phyloP scores from a whole-genome alignment of 2,888 invertebrate species.

The Dastarcus helophoroides region DNA sequence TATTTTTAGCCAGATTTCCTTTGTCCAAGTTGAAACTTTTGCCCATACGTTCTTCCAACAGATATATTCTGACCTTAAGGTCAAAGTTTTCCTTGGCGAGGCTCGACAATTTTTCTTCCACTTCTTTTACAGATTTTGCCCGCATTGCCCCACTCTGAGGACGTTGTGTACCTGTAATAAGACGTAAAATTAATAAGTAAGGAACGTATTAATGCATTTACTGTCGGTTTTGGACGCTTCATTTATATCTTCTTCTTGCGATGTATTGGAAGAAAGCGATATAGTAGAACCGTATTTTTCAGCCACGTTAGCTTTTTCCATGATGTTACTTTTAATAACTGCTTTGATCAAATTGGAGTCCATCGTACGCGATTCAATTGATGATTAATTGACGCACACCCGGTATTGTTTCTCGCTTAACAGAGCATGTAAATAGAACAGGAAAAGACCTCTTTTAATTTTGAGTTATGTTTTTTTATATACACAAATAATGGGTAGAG shows the following conservation, averaged over 20 bases:
- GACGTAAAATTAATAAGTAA: conserved; percentile 4
- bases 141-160: conserved; percentile 27
- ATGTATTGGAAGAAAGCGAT: conserved; percentile 8
- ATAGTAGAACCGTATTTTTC: conserved; percentile 10
- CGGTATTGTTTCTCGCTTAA: too few relatives aligned
- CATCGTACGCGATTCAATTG: conserved; percentile 17
- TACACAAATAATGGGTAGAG: not conserved
- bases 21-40: conserved; percentile 51
- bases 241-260: conserved; percentile 9
- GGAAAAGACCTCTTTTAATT: too few relatives aligned
- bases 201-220: too few relatives aligned
- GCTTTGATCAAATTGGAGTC: conserved; percentile 28
- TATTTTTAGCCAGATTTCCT: conserved; percentile 54
- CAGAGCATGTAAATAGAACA: too few relatives aligned
- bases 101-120: conserved; percentile 73
- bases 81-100: conserved; percentile 88
- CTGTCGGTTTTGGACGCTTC: conserved; percentile 8
- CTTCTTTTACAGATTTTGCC: conserved; percentile 71
- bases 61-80: conserved; percentile 80
- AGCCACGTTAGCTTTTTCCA: conserved; percentile 14
- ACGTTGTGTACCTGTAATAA: conserved; percentile 24
- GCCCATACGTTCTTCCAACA: conserved; percentile 74
- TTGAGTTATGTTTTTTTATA: too few relatives aligned
- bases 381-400: too few relatives aligned
- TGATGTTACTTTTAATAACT: conserved; percentile 24